phyloP scores from a whole-genome alignment of 1,140 invertebrate genomes.

The Acromyrmex echinatior region DNA sequence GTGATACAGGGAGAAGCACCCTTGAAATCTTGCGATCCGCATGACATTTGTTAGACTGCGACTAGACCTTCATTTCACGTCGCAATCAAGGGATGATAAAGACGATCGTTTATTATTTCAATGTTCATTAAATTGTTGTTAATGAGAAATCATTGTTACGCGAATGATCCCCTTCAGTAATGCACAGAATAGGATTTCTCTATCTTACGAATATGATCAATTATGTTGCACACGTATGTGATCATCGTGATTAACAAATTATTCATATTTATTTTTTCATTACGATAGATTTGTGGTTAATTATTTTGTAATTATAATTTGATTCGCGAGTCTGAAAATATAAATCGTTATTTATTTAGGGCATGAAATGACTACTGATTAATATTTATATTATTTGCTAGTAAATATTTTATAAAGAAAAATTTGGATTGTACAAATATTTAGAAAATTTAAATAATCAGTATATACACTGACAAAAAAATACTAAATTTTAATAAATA shows the following conservation, averaged over 20 bases:
- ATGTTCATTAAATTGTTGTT: not conserved
- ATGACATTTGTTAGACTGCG: constrained; percentile 68
- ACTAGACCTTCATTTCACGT: constrained; percentile 59
- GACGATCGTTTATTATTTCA: constrained; percentile 3
- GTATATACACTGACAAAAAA: not conserved
- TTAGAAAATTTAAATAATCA: not conserved
- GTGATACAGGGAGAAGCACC: not conserved
- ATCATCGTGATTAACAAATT: not conserved
- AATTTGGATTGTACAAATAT: not conserved
- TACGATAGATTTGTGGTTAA: not conserved
- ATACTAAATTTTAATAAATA: too few relatives aligned
- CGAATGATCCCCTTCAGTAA: not conserved
- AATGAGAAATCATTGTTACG: not conserved
- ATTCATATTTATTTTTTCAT: not conserved
- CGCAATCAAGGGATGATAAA: not conserved
- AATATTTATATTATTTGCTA: not conserved
- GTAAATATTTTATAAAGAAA: not conserved
- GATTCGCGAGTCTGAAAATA: not conserved
- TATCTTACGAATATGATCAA: not conserved
- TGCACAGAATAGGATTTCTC: not conserved
- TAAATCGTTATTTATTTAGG: not conserved
- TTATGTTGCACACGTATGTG: not conserved
- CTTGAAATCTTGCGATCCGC: constrained; percentile 8
- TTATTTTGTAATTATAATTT: not conserved
- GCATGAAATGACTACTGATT: not conserved